Conservation (phyloP, 1,140 invertebrate genomes). For the Saxidomus purpurata region DNA sequence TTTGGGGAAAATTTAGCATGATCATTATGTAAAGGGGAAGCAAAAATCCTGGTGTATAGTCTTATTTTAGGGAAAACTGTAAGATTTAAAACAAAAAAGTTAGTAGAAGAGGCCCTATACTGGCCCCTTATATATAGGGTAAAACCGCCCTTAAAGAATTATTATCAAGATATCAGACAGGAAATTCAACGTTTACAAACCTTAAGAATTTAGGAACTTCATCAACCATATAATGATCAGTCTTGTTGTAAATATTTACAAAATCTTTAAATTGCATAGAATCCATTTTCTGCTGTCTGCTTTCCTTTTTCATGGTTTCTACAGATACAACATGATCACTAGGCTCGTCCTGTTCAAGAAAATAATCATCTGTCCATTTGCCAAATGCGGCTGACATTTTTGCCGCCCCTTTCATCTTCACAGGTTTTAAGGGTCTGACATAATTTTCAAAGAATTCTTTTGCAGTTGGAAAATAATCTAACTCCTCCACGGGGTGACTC, state of each 20-base stretch:
- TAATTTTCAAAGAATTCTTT: constrained; percentile 80
- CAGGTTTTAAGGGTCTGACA: constrained; percentile 74
- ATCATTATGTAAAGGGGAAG: too few relatives aligned
- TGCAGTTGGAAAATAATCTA: constrained; percentile 75
- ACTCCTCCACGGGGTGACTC: constrained; percentile 73
- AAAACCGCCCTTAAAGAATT: too few relatives aligned
- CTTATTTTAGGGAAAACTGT: too few relatives aligned
- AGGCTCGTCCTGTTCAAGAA: constrained; percentile 72
- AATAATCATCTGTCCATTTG: constrained; percentile 84
- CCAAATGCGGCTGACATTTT: constrained; percentile 78
- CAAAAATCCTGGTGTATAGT: too few relatives aligned
- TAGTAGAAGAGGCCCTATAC: too few relatives aligned
- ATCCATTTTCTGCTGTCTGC: constrained; percentile 70
- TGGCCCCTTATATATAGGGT: too few relatives aligned
- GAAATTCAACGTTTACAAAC: too few relatives aligned
- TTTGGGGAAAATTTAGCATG: too few relatives aligned
- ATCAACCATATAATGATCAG: constrained; percentile 84
- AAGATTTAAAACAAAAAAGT: too few relatives aligned
- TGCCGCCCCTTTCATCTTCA: constrained; percentile 81
- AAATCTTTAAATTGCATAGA: constrained; percentile 82
- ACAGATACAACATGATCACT: constrained; percentile 71
- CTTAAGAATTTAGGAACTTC: constrained; percentile 80
- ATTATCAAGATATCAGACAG: too few relatives aligned
- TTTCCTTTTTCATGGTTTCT: constrained; percentile 84
- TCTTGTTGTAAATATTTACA: constrained; percentile 81